Percentiles rank a stretch among this genome's conserved stretches.
phyloP scores from a whole-genome alignment of 2,797 vertebrate genomes.

The Sphenopsis melanotis region DNA sequence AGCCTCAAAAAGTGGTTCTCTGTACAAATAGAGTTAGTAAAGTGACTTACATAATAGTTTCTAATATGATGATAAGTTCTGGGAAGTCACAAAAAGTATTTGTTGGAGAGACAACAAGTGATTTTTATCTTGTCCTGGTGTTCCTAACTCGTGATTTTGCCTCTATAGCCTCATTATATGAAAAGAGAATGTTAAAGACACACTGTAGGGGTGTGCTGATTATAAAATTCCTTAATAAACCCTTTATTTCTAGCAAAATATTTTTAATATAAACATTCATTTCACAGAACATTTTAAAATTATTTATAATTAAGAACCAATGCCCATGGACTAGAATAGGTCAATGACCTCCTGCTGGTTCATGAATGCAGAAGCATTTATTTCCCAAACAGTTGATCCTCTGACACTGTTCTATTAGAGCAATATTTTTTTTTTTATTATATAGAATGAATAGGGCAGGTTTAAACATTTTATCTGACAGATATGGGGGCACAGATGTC shows the following conservation, averaged over 20 bases:
- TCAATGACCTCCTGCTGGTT: not conserved
- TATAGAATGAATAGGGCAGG: not conserved
- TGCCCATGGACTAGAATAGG: not conserved
- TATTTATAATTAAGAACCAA: slow-evolving; percentile 19
- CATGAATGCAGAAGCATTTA: not conserved
- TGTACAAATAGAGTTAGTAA: not conserved
- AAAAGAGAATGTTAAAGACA: not conserved
- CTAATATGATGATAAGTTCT: not conserved
- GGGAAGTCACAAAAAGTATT: not conserved
- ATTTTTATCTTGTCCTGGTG: not conserved
- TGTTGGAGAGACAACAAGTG: not conserved
- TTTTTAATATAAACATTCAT: not conserved
- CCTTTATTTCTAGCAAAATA: slow-evolving; percentile 2
- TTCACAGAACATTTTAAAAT: slow-evolving; percentile 12
- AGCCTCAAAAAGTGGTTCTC: not conserved
- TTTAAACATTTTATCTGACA: not conserved
- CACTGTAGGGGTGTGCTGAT: not conserved
- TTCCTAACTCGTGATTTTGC: not conserved
- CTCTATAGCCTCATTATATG: not conserved
- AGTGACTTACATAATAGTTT: not conserved
- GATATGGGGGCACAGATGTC: not conserved
- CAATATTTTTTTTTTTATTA: not conserved
- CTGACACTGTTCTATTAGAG: not conserved
- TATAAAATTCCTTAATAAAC: slow-evolving; percentile 6
- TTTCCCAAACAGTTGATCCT: slow-evolving; percentile 11